Evolutionary conservation across 2,888 invertebrate genomes (phyloP).

Genomic region (Microplitis manilae): DNA sequence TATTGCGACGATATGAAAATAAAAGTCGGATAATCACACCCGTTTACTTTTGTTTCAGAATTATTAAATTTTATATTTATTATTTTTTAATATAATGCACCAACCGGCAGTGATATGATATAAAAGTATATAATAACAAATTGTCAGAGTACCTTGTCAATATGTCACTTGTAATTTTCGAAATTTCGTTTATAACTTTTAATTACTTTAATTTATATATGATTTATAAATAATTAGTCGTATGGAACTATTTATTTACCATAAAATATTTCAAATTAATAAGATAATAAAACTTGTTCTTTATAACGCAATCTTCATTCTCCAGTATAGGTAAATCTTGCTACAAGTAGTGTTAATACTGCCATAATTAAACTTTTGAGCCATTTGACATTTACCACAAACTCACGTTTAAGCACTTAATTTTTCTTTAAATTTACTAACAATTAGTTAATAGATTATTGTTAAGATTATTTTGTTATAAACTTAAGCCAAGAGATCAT

Average conservation of each 20-base stretch:
- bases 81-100: neutral
- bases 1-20: neutral
- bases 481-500: neutral
- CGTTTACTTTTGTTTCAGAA: neutral
- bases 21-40: neutral
- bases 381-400: neutral
- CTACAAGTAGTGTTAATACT: neutral
- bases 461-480: neutral
- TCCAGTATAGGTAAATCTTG: neutral
- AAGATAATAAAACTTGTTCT: neutral
- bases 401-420: neutral
- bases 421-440: neutral
- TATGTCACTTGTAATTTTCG: neutral
- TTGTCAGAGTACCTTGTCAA: neutral
- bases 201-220: neutral
- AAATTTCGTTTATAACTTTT: neutral
- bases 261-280: neutral
- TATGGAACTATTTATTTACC: neutral
- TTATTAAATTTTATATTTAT: neutral
- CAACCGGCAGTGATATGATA: neutral
- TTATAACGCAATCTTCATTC: neutral
- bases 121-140: neutral
- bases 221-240: neutral
- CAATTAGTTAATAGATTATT: neutral
- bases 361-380: neutral